Percentiles rank a stretch among this genome's conserved stretches.
Evolutionary conservation across 2,113 vertebrate genomes (phyloP).

Genomic region (Dolichallabes microphthalmus): DNA sequence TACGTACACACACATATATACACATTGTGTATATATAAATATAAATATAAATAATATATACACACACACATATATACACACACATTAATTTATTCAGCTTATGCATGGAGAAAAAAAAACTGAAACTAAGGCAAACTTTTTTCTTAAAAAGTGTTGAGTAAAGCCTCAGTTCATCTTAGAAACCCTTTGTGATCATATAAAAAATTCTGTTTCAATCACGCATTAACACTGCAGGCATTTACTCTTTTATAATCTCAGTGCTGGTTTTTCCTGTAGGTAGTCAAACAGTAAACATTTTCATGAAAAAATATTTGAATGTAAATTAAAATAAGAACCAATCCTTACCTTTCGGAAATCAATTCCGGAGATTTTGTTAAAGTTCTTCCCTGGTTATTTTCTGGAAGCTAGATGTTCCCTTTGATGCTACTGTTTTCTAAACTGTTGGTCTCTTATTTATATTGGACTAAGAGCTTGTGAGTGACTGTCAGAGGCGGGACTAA

Average conservation of each 20-base stretch:
- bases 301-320: neutral
- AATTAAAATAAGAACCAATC: neutral
- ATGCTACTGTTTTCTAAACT: neutral
- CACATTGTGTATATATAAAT: no score
- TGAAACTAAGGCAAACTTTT: neutral
- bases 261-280: neutral
- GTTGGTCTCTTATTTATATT: slow-evolving; percentile 36
- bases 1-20: no score
- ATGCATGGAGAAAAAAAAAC: neutral
- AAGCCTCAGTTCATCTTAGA: neutral
- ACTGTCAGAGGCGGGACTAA: slow-evolving; percentile 35
- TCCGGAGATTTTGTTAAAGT: neutral
- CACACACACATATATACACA: no score
- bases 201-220: neutral
- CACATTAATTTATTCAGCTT: neutral
- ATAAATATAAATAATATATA: no score
- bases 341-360: slow-evolving; percentile 38
- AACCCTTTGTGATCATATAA: neutral
- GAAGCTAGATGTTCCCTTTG: neutral
- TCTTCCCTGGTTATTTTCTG: neutral
- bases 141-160: neutral
- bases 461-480: neutral
- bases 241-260: neutral
- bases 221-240: neutral
- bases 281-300: slow-evolving; percentile 2